Conservation (phyloP, 2,888 invertebrate genomes). For the Serripes groenlandicus region DNA sequence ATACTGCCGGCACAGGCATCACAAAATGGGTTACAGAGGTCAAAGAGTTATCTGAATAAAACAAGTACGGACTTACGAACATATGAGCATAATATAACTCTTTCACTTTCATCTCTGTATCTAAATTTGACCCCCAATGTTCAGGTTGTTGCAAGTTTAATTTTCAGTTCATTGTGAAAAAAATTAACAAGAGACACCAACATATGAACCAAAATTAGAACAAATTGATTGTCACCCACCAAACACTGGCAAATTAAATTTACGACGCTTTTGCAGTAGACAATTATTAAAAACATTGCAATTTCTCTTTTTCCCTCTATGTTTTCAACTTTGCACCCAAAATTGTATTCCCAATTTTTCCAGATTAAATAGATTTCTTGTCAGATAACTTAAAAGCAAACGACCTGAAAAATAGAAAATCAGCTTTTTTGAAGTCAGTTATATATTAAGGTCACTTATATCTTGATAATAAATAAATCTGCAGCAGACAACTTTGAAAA, state of each 20-base stretch:
- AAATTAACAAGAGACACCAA: neutral
- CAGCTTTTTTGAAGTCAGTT: too few species aligned
- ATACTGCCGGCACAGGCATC: neutral
- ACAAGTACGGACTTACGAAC: neutral
- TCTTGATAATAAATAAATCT: too few species aligned
- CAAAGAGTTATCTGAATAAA: neutral
- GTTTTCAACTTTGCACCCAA: neutral
- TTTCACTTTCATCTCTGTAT: too few species aligned
- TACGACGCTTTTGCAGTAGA: neutral
- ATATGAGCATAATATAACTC: neutral
- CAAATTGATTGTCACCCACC: too few species aligned
- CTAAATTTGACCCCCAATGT: too few species aligned
- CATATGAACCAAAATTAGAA: neutral
- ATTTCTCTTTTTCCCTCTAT: neutral
- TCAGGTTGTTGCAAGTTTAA: too few species aligned
- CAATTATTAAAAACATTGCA: neutral
- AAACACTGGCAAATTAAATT: too few species aligned
- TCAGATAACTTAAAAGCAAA: too few species aligned
- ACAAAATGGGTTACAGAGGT: neutral
- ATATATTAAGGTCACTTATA: too few species aligned
- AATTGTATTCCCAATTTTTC: neutral
- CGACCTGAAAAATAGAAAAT: too few species aligned
- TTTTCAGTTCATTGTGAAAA: neutral
- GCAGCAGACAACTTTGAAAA: too few species aligned
- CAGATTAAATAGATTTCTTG: neutral